A percentile compares a stretch with the other conserved stretches of the same genome.
phyloP scores from a whole-genome alignment of 2,797 vertebrate genomes.

The Gallinago solitaria region DNA sequence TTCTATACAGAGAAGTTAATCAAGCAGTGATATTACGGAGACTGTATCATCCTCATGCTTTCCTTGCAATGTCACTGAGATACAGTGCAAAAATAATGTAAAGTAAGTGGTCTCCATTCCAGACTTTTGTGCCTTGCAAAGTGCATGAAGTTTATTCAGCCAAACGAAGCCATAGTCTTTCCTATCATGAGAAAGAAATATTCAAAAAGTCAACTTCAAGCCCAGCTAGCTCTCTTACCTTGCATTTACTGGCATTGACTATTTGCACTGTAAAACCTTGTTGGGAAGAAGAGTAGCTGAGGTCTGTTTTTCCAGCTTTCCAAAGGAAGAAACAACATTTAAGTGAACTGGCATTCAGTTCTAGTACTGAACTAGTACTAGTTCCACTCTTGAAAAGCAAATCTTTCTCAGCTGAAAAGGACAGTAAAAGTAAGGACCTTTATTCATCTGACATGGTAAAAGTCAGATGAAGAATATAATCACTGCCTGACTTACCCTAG shows the following conservation, averaged over 20 bases:
- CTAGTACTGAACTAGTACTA: not conserved
- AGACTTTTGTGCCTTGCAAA: not conserved
- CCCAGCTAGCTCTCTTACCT: not conserved
- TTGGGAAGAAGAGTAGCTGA: not conserved
- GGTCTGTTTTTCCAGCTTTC: not conserved
- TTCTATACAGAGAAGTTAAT: not conserved
- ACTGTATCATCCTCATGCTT: not conserved
- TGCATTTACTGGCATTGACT: not conserved
- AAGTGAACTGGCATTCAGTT: not conserved
- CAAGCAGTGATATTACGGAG: not conserved
- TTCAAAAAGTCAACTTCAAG: not conserved
- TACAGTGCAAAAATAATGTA: not conserved
- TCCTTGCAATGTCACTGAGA: not conserved
- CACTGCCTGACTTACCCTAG: not conserved
- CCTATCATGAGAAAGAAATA: not conserved
- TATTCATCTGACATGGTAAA: not conserved
- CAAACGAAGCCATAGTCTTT: not conserved
- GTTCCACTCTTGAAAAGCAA: not conserved
- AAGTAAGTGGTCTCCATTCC: not conserved
- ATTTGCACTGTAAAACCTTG: not conserved
- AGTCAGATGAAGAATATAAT: not conserved
- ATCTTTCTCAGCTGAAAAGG: not conserved
- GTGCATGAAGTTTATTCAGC: not conserved
- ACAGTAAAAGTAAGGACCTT: not conserved
- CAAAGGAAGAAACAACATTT: not conserved